Evolutionary conservation across 2,797 vertebrate genomes (phyloP).

Genomic region (Fundulus diaphanus): DNA sequence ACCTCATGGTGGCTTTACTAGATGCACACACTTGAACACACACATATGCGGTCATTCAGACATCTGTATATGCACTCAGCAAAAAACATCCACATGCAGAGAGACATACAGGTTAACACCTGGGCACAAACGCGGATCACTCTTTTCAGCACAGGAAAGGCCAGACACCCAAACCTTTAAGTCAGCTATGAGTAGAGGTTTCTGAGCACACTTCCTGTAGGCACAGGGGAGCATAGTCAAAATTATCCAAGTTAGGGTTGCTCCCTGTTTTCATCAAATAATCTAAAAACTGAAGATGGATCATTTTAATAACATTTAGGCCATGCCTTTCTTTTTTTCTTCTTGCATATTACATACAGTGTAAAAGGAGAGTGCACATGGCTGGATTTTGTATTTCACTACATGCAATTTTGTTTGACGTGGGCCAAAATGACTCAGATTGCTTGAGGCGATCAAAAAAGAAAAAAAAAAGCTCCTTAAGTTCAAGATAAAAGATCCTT

Average conservation of each 20-base stretch:
- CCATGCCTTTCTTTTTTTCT: background rate
- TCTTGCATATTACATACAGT: background rate
- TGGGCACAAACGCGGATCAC: conserved; percentile 31
- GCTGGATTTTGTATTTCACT: background rate
- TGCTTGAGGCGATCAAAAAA: conserved; percentile 6
- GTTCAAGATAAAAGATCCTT: conserved; percentile 23
- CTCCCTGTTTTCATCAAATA: conserved; percentile 11
- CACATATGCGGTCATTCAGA: conserved; percentile 3
- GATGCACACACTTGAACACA: conserved; percentile 7
- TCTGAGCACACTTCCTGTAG: conserved; percentile 66
- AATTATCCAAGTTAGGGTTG: conserved; percentile 11
- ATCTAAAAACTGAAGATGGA: conserved; percentile 1
- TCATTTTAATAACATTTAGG: conserved; percentile 4
- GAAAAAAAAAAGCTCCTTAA: background rate
- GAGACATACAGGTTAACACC: conserved; percentile 29
- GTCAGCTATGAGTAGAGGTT: conserved; percentile 48
- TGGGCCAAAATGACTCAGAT: background rate
- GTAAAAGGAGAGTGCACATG: background rate
- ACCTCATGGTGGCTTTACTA: conserved; percentile 45
- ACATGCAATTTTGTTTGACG: background rate
- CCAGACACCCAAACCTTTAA: conserved; percentile 59
- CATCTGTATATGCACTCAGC: conserved; percentile 11
- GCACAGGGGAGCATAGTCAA: conserved; percentile 12
- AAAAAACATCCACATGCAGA: conserved; percentile 8
- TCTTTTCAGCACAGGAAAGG: conserved; percentile 73